Evolutionary conservation across 2,113 vertebrate species (phyloP), one percentile per base, ranked within the genome.

Genomic region (Hassar affinis): DNA sequence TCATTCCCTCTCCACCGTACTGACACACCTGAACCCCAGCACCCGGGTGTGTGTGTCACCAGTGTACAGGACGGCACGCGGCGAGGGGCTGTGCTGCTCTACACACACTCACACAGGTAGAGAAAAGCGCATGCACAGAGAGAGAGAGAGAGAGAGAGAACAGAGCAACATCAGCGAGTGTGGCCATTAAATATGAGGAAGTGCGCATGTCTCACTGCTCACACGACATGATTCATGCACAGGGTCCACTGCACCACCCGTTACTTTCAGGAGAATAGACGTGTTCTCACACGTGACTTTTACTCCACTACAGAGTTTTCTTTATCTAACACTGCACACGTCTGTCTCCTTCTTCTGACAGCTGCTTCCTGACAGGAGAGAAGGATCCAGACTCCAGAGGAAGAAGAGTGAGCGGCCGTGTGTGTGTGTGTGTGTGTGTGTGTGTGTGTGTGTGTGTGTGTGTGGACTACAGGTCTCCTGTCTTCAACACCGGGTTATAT

Each of bases 41-140:
- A 93, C 87, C 68, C 86, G 83, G 6, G 93, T 97, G 56, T 97
- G 96, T 0, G 94, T 97, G 18, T 93, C 89, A 38, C 94, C 95
- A 0, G 2, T 96, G 6, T 96, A 95, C 90, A 75, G 84, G 64
- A 79, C 76, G 0, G 94, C 90, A 2, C 49, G 86, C 0, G 95
- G 95, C 51, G 86, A 82, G 0, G 90, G 91, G 8, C 87, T 95
- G 0, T 96, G 96, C 92, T 95, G 94, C 87, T 84, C 62, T 30
- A 66, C 56, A 45, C 88, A 90, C 33, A 64, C 54, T 42, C 87
- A 89, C 72, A 85, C 86, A 68, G 92, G 93, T 95, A 91, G 86
- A 89, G 59, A 72, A 49, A 11, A n/a, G 18, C n/a, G n/a, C n/a
- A n/a, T n/a, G n/a, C n/a, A n/a, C n/a, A 1, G 35, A 69, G 66